phyloP scores from a whole-genome alignment of 2,113 vertebrate genomes.

The Globicephala melas region DNA sequence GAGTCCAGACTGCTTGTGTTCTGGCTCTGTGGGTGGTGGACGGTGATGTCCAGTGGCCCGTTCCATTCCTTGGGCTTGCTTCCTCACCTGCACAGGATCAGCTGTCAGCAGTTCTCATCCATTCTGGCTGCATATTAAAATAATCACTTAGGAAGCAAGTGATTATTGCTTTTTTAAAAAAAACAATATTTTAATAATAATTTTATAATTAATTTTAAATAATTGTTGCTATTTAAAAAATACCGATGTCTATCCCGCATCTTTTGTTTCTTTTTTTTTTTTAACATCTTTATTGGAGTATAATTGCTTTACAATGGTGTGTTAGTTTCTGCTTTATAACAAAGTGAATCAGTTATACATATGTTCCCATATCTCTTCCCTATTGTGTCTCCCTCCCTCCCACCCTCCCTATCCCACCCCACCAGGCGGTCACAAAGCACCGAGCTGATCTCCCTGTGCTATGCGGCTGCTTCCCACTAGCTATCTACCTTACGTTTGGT shows the following conservation, averaged over 20 bases:
- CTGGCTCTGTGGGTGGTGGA: no score
- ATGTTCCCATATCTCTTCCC: no score
- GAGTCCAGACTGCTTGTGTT: neutral
- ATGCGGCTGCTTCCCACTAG: no score
- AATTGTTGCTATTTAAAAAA: slow-evolving; percentile 13
- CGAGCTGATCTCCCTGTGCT: no score
- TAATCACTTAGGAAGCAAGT: neutral
- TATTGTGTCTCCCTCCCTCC: no score
- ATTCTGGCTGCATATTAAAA: neutral
- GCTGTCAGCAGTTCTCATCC: neutral
- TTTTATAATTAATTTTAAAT: slow-evolving; percentile 1
- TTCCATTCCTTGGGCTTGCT: neutral
- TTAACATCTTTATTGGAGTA: no score
- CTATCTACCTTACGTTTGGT: no score
- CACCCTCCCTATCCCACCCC: no score
- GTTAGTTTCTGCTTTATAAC: no score
- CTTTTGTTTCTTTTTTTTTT: neutral
- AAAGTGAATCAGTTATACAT: no score
- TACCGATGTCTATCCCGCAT: neutral
- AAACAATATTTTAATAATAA: neutral
- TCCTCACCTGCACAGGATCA: neutral
- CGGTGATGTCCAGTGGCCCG: neutral
- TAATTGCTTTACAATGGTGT: no score
- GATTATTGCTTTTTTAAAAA: neutral
- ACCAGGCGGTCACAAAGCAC: no score